Evolutionary conservation across 2,888 invertebrate genomes (phyloP).

Genomic region (Antheraea yamamai): DNA sequence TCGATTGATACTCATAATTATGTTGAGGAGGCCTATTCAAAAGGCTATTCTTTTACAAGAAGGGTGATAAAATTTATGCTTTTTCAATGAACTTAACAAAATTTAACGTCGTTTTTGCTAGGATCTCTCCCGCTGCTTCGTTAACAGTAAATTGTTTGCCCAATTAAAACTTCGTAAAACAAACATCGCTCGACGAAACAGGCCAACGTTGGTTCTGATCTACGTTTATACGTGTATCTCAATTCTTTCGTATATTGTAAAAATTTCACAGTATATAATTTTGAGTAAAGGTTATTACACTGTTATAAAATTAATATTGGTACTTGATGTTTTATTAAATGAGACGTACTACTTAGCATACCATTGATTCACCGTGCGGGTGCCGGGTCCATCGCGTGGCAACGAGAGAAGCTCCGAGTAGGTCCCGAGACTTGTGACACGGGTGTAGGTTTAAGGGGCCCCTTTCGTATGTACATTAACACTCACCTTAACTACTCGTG

Average conservation of each 20-base stretch:
- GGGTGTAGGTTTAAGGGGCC: no score
- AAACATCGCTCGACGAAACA: slow-evolving; percentile 45
- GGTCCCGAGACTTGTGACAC: no score
- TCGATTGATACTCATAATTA: neutral
- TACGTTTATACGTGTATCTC: slow-evolving; percentile 24
- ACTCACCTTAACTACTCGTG: no score
- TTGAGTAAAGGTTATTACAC: neutral
- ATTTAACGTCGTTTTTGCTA: slow-evolving; percentile 42
- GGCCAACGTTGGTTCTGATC: slow-evolving; percentile 26
- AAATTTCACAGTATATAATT: neutral
- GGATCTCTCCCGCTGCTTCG: slow-evolving; percentile 49
- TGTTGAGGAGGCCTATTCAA: neutral
- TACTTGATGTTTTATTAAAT: neutral
- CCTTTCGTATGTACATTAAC: no score
- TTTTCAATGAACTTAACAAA: slow-evolving; percentile 29
- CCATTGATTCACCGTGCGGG: no score
- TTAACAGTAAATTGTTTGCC: slow-evolving; percentile 66
- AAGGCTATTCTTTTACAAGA: neutral
- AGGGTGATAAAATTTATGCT: slow-evolving; percentile 17
- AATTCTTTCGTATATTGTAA: slow-evolving; percentile 24
- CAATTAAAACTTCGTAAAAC: slow-evolving; percentile 67
- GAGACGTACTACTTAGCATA: no score
- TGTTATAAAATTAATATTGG: neutral
- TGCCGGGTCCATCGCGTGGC: no score
- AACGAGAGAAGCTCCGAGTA: no score